Evolutionary conservation across 2,113 vertebrate genomes (phyloP).

Genomic region (Sminthopsis crassicaudata): DNA sequence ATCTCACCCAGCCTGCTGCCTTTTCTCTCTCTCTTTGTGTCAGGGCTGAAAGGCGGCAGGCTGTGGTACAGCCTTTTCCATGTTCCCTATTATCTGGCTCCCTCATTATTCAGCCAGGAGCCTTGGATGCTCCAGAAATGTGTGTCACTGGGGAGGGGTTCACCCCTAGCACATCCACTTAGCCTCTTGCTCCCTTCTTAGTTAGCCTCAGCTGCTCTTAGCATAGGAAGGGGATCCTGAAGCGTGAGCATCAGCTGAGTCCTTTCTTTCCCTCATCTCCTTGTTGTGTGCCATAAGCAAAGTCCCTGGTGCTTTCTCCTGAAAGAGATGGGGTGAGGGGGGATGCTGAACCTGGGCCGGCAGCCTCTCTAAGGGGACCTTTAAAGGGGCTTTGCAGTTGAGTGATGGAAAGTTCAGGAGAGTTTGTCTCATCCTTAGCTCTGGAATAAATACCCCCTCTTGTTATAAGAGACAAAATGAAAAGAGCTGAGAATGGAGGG

Average conservation of each 20-base stretch:
- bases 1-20: neutral
- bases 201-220: neutral
- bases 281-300: neutral
- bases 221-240: neutral
- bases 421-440: neutral
- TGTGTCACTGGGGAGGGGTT: neutral
- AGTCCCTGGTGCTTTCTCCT: neutral
- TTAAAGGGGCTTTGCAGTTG: conserved; percentile 3
- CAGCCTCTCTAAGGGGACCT: neutral
- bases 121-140: neutral
- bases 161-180: neutral
- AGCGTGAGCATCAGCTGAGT: neutral
- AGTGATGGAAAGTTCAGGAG: neutral
- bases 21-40: neutral
- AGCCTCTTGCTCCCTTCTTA: neutral
- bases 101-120: neutral
- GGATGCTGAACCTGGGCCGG: neutral
- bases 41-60: rapidly evolving
- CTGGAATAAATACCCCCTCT: neutral
- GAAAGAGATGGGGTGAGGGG: neutral
- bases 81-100: rapidly evolving
- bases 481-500: neutral
- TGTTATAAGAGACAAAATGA: neutral
- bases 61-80: neutral
- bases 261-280: neutral